phyloP scores from a whole-genome alignment of 1,140 invertebrate species.

The Kradibia gibbosae region DNA sequence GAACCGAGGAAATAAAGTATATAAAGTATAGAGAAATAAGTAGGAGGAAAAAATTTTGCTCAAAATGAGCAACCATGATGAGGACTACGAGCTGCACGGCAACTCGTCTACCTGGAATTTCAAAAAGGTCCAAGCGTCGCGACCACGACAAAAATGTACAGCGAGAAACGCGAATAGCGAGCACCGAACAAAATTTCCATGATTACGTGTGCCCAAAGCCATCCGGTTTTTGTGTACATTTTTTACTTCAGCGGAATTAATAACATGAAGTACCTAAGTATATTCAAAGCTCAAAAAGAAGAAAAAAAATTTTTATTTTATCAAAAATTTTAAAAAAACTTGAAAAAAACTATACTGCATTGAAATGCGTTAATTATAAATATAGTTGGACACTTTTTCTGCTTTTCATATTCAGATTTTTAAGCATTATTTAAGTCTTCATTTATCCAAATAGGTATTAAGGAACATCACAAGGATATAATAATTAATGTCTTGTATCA shows the following conservation, averaged over 20 bases:
- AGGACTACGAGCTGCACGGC: not conserved
- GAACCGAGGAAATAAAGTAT: not conserved
- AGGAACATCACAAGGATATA: not conserved
- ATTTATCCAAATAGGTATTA: not conserved
- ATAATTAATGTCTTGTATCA: not conserved
- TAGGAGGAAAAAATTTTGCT: conserved; percentile 23
- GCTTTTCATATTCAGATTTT: not conserved
- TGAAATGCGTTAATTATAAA: conserved; percentile 20
- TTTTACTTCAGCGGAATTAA: conserved; percentile 39
- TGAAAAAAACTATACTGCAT: not conserved
- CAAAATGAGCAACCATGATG: not conserved
- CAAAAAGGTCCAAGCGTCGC: conserved; percentile 30
- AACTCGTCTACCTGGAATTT: conserved; percentile 20
- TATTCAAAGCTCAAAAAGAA: not conserved
- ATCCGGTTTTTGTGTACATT: conserved; percentile 20
- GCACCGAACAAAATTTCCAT: conserved; percentile 36
- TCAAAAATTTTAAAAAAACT: conserved; percentile 23
- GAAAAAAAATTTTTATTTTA: not conserved
- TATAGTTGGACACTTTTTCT: not conserved
- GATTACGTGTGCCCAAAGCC: conserved; percentile 22
- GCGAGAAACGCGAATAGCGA: not conserved
- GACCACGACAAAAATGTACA: not conserved
- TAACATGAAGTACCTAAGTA: conserved; percentile 31
- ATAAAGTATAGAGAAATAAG: not conserved
- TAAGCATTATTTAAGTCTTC: not conserved